These are phyloP conservation scores for Haemorhous mexicanus DNA, from an alignment of 2,113 vertebrate genomes.

Conservation along the genomic window DNA sequence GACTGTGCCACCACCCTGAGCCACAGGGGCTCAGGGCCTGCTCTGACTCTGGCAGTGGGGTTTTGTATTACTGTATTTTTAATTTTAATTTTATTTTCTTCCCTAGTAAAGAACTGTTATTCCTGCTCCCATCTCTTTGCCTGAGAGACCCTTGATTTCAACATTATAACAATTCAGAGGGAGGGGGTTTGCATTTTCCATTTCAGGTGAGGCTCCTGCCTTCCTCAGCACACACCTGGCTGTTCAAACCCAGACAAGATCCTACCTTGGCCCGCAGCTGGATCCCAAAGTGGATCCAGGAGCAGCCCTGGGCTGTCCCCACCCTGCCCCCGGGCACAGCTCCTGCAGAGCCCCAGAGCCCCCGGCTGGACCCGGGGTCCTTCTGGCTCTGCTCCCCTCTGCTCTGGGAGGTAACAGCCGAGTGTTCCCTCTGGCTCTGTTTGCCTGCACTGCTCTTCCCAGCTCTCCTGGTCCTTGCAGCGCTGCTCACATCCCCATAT, in stretches of 20 bases:
- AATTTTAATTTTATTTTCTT: too few species aligned
- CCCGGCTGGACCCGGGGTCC: neutral
- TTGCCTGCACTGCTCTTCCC: neutral
- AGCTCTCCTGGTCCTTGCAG: neutral
- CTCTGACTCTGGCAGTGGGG: too few species aligned
- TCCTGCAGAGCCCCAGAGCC: neutral
- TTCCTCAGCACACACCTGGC: neutral
- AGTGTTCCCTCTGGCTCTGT: accelerated
- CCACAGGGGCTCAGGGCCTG: too few species aligned
- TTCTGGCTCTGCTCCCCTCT: neutral
- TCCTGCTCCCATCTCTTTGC: too few species aligned
- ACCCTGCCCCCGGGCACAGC: neutral
- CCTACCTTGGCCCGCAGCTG: neutral
- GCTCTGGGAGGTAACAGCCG: neutral
- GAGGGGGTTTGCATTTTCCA: neutral
- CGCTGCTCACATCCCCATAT: neutral
- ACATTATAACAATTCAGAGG: too few species aligned
- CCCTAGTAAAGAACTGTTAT: too few species aligned
- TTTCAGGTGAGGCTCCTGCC: neutral
- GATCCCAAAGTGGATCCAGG: neutral
- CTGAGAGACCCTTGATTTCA: too few species aligned
- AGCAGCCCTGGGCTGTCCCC: neutral
- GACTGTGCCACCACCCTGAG: too few species aligned
- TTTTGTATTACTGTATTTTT: too few species aligned
- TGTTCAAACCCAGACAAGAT: neutral